Conservation (phyloP, 2,113 vertebrate species). For the Mohoua ochrocephala region DNA sequence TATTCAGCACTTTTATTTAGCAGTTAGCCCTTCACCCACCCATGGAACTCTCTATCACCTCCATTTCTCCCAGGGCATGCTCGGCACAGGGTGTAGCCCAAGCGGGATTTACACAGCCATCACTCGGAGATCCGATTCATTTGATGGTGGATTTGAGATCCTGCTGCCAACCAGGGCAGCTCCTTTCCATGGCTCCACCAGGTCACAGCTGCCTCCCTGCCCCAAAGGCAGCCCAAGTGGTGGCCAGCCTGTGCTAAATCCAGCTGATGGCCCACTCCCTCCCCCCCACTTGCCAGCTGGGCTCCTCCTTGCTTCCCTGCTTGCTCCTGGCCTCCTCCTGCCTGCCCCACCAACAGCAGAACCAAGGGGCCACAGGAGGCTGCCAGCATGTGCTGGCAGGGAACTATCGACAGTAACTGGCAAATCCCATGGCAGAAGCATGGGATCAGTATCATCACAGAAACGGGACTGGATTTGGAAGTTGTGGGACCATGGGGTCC, state of each 20-base stretch:
- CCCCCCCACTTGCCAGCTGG: not conserved
- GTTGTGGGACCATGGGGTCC: not conserved
- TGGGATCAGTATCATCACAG: accelerated
- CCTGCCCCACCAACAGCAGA: not conserved
- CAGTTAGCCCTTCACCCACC: not conserved
- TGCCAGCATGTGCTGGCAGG: not conserved
- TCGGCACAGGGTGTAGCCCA: not conserved
- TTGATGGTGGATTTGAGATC: not conserved
- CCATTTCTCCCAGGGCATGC: not conserved
- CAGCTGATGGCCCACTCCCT: not conserved
- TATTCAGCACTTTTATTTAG: not conserved
- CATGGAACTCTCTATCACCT: not conserved
- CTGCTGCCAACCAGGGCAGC: accelerated
- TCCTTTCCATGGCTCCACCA: not conserved
- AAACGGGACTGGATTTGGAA: not conserved
- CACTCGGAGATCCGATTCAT: not conserved
- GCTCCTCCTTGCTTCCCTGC: not conserved
- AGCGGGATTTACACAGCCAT: not conserved
- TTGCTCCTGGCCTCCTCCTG: not conserved
- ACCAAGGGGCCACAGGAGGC: not conserved
- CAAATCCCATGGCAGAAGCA: not conserved
- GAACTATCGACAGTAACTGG: not conserved
- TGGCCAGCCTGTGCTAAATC: not conserved
- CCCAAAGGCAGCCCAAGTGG: not conserved
- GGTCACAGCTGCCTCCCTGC: not conserved